These are phyloP conservation scores for Scaptomyza caliginosa DNA, from an alignment of 2,888 invertebrate genomes.

Conservation along the genomic window DNA sequence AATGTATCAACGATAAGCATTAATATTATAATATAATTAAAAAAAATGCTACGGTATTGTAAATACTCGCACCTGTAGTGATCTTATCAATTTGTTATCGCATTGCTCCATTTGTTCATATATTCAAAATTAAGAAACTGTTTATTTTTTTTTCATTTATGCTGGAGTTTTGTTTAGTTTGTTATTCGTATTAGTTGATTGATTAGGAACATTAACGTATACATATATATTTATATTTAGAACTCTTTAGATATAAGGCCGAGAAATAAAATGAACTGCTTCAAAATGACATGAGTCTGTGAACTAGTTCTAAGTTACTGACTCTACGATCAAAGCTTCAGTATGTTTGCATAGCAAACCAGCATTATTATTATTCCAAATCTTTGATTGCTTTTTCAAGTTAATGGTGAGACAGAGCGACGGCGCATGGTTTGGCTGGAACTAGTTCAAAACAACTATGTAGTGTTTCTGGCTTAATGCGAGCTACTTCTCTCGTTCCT, in stretches of 20 bases:
- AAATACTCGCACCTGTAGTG: slow-evolving; percentile 63
- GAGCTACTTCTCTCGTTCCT: slow-evolving; percentile 19
- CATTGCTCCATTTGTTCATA: slow-evolving; percentile 35
- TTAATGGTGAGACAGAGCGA: background rate
- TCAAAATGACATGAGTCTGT: background rate
- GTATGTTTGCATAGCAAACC: slow-evolving; percentile 7
- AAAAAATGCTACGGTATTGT: slow-evolving; percentile 47
- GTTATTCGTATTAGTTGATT: slow-evolving; percentile 11
- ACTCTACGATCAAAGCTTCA: background rate
- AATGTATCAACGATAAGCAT: slow-evolving; percentile 30
- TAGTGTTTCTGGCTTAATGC: background rate
- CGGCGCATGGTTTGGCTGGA: slow-evolving; percentile 1
- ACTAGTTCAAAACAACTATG: slow-evolving; percentile 1
- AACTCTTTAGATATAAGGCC: slow-evolving; percentile 5
- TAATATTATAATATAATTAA: slow-evolving; percentile 21
- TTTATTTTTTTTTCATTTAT: slow-evolving; percentile 20
- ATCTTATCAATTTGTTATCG: slow-evolving; percentile 20
- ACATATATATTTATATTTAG: background rate
- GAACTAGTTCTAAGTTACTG: slow-evolving; percentile 1
- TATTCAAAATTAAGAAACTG: slow-evolving; percentile 36
- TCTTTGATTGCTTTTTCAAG: slow-evolving; percentile 1
- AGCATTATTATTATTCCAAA: background rate
- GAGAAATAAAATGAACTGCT: slow-evolving; percentile 3
- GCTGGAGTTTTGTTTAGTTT: slow-evolving; percentile 2
- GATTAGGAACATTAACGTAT: background rate